Base-by-base conservation (phyloP, 2,888 invertebrate genomes). In the Protonemura montana region DNA sequence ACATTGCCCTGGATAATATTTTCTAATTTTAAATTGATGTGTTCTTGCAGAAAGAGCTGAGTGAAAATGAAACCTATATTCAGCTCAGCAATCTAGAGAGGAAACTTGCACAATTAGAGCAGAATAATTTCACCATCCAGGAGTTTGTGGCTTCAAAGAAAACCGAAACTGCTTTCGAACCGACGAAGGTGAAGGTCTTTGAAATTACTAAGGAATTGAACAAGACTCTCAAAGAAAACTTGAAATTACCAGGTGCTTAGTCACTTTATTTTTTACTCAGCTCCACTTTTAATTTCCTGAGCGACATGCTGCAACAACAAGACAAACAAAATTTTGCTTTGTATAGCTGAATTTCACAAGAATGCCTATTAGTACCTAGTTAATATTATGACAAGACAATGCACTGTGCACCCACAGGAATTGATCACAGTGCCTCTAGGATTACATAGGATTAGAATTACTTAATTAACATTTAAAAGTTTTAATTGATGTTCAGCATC, bases 31-130 rank as follows among this genome's bases (percentile, higher is more conserved):
- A 35, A 35, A 35, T 35, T 6, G 35, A 6, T 35, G 35, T 35
- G 87, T 85, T 88, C 77, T 89, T 91, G 83, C 92, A 95, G 93
- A 91, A 92, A 87, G 93, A 93, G 89, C 91, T 96, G 16, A 93
- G 94, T 87, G 95, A 94, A 42, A 96, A 96, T 90, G 96, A 96
- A 90, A 94, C 95, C 90, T 94, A 94, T 89, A 90, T 92, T 0
- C 95, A 95, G 90, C 91, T 96, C n/a, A 94, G 93, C 88, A 93
- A 92, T 82, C 90, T 96, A 88, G 96, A 96, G 90, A 94, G 94
- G 86, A 95, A 95, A 90, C 91, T 96, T 89, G 93, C 94, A 16
- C 94, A 94, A 87, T 91, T 95, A 59, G 95, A 95, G 89, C 94
- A 94, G 88, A 94, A 94, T 88, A 96, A 95, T 90, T 94, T 93